Conservation (phyloP, 2,888 invertebrate species). For the Trisateles emortualis region DNA sequence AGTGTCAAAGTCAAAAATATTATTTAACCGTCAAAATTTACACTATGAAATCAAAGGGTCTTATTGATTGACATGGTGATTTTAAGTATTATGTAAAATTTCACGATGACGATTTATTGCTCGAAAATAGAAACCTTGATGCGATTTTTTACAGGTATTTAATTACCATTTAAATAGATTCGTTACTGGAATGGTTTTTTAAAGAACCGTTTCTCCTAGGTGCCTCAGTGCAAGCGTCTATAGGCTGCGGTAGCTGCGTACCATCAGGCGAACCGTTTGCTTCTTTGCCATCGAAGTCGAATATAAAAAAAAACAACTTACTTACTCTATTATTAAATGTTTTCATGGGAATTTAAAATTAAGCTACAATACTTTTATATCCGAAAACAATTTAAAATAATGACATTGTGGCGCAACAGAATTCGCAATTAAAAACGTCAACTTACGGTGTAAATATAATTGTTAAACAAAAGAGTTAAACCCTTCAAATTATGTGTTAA, state of each 20-base stretch:
- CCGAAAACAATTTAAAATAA: slow-evolving; percentile 1
- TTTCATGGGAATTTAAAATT: background rate
- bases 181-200: no score
- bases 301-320: no score
- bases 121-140: background rate
- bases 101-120: slow-evolving; percentile 5
- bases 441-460: slow-evolving; percentile 41
- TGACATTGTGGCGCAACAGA: background rate
- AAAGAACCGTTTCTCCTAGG: no score
- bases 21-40: slow-evolving; percentile 25
- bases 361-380: background rate
- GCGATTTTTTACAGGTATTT: no score
- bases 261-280: no score
- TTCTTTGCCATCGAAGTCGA: no score
- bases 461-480: slow-evolving; percentile 38
- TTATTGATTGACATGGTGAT: slow-evolving; percentile 22
- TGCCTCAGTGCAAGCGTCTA: no score
- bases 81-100: slow-evolving; percentile 3
- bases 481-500: slow-evolving; percentile 42
- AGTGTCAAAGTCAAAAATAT: slow-evolving; percentile 48
- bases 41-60: slow-evolving; percentile 26
- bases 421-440: slow-evolving; percentile 17
- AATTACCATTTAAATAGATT: no score
- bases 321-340: background rate
- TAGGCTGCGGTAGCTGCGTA: no score